phyloP scores from a whole-genome alignment of 2,888 invertebrate species.

The Lasioglossum marginatum region DNA sequence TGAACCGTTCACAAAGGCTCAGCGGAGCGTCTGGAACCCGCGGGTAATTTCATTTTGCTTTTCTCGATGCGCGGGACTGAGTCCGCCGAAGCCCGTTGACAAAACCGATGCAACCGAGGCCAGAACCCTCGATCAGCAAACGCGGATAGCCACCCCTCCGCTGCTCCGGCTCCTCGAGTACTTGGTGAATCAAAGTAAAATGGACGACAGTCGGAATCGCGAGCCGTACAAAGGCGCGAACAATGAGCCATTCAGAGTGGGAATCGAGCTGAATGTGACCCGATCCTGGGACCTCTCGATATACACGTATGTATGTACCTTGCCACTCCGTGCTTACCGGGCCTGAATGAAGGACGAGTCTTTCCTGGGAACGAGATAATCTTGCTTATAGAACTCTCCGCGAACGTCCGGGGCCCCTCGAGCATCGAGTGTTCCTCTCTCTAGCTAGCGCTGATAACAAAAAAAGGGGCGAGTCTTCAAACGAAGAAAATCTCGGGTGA shows the following conservation, averaged over 20 bases:
- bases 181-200: slow-evolving; percentile 58
- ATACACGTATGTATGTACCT: slow-evolving; percentile 44
- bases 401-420: slow-evolving; percentile 58
- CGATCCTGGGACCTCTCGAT: slow-evolving; percentile 63
- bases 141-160: slow-evolving; percentile 20
- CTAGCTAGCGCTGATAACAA: slow-evolving; percentile 54
- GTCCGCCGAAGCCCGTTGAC: slow-evolving; percentile 69
- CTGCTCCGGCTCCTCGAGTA: slow-evolving; percentile 26
- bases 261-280: slow-evolving; percentile 74
- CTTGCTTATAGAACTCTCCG: slow-evolving; percentile 73
- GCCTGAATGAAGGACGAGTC: slow-evolving; percentile 70
- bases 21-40: slow-evolving; percentile 52
- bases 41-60: slow-evolving; percentile 67
- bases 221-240: slow-evolving; percentile 77
- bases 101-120: slow-evolving; percentile 65
- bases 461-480: slow-evolving; percentile 54
- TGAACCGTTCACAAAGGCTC: slow-evolving; percentile 61
- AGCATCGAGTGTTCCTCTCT: slow-evolving; percentile 47
- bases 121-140: slow-evolving; percentile 22
- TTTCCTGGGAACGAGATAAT: slow-evolving; percentile 78
- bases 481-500: slow-evolving; percentile 60
- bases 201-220: slow-evolving; percentile 73
- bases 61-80: slow-evolving; percentile 40
- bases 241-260: slow-evolving; percentile 77
- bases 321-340: slow-evolving; percentile 63